Evolutionary conservation across 2,113 vertebrate genomes (phyloP).

Genomic region (Petrocephalus zakoni): DNA sequence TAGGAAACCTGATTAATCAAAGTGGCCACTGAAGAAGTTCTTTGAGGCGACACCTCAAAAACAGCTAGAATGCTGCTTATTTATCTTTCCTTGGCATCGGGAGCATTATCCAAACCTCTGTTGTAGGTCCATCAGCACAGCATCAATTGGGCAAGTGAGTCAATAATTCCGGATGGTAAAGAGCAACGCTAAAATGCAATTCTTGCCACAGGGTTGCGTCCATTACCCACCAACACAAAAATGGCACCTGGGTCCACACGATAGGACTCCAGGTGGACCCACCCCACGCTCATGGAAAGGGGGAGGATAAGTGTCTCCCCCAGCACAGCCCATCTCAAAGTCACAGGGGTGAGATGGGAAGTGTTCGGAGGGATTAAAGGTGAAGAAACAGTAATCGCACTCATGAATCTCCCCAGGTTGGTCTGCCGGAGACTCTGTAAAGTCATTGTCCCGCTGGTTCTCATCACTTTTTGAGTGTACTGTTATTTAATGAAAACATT

Average conservation of each 20-base stretch:
- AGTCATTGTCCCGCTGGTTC: not conserved
- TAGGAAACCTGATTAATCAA: not conserved
- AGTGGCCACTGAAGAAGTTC: not conserved
- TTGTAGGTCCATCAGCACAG: not conserved
- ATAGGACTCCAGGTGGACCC: not conserved
- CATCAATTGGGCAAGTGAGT: not conserved
- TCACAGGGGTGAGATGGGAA: not conserved
- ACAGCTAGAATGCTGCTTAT: not conserved
- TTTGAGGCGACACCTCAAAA: not conserved
- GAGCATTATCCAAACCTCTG: not conserved
- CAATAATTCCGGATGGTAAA: not conserved
- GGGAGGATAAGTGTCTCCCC: not conserved
- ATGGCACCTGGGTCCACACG: not conserved
- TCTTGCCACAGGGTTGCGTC: not conserved
- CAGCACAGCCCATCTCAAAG: not conserved
- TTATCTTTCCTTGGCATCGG: not conserved
- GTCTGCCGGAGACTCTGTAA: not conserved
- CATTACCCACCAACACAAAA: not conserved
- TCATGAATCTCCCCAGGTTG: conserved; percentile 13
- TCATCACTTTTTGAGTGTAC: not conserved
- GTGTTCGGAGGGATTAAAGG: not conserved
- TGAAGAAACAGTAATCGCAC: not conserved
- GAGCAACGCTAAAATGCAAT: not conserved
- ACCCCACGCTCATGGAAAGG: not conserved
- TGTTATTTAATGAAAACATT: conserved; percentile 22